Evolutionary conservation across 2,113 vertebrate genomes (phyloP).

Genomic region (Puffinus mauretanicus): DNA sequence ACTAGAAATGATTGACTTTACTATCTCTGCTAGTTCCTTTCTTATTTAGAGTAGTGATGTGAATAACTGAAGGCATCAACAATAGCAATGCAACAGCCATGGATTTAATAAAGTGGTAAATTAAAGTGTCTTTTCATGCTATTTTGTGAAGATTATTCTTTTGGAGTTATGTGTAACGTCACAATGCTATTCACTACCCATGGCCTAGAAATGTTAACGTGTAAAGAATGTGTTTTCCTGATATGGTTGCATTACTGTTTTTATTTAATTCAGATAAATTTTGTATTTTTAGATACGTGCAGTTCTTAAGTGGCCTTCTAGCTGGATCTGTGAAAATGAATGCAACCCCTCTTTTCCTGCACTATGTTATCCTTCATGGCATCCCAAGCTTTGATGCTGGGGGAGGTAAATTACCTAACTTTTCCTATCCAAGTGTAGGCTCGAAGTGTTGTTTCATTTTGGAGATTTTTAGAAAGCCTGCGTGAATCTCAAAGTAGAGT

Average conservation of each 20-base stretch:
- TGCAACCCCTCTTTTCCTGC: conserved; percentile 86
- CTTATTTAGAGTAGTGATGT: background rate
- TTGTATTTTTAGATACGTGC: conserved; percentile 82
- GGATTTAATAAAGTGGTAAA: background rate
- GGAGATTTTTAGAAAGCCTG: background rate
- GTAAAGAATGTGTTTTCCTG: background rate
- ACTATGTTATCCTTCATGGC: conserved; percentile 87
- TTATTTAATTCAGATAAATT: conserved; percentile 1
- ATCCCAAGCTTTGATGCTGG: conserved; percentile 85
- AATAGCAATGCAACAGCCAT: background rate
- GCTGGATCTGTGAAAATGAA: conserved; percentile 96
- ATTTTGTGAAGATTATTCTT: background rate
- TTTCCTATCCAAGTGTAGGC: background rate
- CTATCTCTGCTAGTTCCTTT: background rate
- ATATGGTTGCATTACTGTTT: background rate
- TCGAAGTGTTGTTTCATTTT: background rate
- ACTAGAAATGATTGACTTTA: background rate
- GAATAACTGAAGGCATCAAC: background rate
- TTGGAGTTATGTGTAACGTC: background rate
- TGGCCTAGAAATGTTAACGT: background rate
- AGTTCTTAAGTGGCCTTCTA: conserved; percentile 90
- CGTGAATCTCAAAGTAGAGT: background rate
- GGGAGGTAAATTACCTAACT: conserved; percentile 75
- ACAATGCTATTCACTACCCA: background rate
- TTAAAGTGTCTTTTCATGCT: background rate